Conservation (phyloP, 37 sponge, comb jelly and placozoan species). For the Ianthella basta region DNA sequence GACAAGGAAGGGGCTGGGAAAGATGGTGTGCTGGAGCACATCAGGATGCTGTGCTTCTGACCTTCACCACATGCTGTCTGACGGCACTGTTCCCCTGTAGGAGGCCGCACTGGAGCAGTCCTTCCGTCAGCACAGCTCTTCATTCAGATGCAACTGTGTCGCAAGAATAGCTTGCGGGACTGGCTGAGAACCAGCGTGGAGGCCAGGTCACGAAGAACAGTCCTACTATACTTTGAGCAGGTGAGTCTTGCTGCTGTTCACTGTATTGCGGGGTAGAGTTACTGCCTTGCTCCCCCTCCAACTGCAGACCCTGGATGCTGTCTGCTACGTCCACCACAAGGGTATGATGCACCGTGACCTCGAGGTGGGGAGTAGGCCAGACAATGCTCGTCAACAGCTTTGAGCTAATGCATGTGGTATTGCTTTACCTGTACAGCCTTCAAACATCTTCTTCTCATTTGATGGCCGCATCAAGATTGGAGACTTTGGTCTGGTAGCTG, state of each 20-base stretch:
- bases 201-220: constrained; percentile 24
- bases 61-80: no score
- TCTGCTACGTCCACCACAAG: constrained; percentile 85
- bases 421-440: constrained; percentile 54
- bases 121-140: constrained; percentile 66
- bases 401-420: no score
- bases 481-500: constrained; percentile 95
- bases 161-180: constrained; percentile 80
- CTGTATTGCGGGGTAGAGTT: no score
- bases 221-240: constrained; percentile 71
- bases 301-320: constrained; percentile 80
- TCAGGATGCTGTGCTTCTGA: no score
- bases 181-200: constrained; percentile 65
- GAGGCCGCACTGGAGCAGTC: no score
- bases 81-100: no score
- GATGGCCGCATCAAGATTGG: constrained; percentile 90
- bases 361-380: no score
- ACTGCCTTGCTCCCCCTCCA: no score
- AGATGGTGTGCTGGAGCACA: no score
- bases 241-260: constrained; percentile 35
- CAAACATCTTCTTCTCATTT: constrained; percentile 90
- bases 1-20: no score
- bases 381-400: no score
- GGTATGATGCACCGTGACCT: constrained; percentile 92
- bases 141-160: constrained; percentile 96